Percentiles rank a stretch among this genome's conserved stretches.
These are phyloP conservation scores for Tetramorium simillimum DNA, from an alignment of 1,140 invertebrate species.

Conservation along the genomic window DNA sequence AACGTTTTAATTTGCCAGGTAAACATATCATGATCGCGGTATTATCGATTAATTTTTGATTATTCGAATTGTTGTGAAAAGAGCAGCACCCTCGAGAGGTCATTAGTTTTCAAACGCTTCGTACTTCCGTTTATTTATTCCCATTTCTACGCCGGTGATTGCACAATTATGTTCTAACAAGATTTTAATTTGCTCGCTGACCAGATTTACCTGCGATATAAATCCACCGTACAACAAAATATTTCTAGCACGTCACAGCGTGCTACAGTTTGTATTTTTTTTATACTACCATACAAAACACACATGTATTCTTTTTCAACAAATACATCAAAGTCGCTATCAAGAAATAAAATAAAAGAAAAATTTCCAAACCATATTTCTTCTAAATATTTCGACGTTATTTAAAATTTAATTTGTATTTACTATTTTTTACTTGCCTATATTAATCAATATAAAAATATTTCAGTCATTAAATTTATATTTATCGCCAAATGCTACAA, in stretches of 20 bases:
- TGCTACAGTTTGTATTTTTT: not conserved
- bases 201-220: slow-evolving; percentile 26
- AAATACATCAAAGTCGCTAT: slow-evolving; percentile 9
- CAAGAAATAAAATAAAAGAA: not conserved
- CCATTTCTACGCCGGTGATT: slow-evolving; percentile 22
- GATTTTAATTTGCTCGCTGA: slow-evolving; percentile 56
- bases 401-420: not conserved
- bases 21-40: not conserved
- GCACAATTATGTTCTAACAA: slow-evolving; percentile 60
- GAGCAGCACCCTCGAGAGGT: slow-evolving; percentile 8
- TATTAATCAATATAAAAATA: not conserved
- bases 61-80: not conserved
- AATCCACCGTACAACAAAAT: slow-evolving; percentile 23
- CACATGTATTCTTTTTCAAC: not conserved
- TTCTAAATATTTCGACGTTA: not conserved
- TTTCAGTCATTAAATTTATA: not conserved
- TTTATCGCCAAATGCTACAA: no score
- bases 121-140: slow-evolving; percentile 52
- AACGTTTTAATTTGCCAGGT: slow-evolving; percentile 3
- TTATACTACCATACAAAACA: not conserved
- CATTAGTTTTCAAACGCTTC: slow-evolving; percentile 45
- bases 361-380: not conserved
- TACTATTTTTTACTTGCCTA: not conserved
- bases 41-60: slow-evolving; percentile 58
- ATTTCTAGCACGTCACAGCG: not conserved